A percentile compares a stretch with the other conserved stretches of the same genome.
Conservation (phyloP, 2,113 vertebrate species). For the Tragelaphus imberbis region DNA sequence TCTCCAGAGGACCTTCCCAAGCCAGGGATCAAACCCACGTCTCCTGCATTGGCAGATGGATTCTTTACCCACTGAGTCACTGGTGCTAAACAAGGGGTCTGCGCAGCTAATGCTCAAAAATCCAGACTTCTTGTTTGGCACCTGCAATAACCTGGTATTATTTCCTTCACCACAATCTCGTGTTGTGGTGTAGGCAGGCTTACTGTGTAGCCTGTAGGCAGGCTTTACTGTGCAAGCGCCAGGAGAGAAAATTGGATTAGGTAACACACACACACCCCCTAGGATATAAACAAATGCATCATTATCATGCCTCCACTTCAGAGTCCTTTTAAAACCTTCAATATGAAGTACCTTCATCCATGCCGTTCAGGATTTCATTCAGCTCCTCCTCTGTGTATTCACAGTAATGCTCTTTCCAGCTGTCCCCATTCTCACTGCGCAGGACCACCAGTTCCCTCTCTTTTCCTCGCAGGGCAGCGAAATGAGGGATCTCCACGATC, state of each 20-base stretch:
- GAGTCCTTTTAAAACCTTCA: not conserved
- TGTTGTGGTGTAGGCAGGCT: not conserved
- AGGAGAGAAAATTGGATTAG: not conserved
- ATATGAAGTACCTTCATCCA: conserved; percentile 90
- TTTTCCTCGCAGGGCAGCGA: conserved; percentile 93
- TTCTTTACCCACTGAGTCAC: not conserved
- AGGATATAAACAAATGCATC: too few species aligned
- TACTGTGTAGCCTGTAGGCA: not conserved
- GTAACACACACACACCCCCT: rapidly evolving
- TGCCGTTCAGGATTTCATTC: conserved; percentile 96
- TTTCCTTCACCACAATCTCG: not conserved
- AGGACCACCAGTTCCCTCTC: conserved; percentile 96
- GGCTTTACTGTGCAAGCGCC: not conserved
- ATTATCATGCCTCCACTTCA: not conserved
- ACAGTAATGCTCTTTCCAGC: conserved; percentile 98
- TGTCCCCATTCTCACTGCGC: conserved; percentile 95
- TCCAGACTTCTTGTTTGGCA: not conserved
- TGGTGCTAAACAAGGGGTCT: not conserved
- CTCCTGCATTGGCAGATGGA: not conserved
- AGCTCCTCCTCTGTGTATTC: conserved; percentile 95
- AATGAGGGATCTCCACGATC: conserved; percentile 99
- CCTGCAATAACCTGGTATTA: not conserved
- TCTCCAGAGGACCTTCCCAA: not conserved
- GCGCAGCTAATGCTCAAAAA: not conserved
- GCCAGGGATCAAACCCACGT: not conserved